Conservation (phyloP, 2,888 invertebrate species). For the Conomelus anceps region DNA sequence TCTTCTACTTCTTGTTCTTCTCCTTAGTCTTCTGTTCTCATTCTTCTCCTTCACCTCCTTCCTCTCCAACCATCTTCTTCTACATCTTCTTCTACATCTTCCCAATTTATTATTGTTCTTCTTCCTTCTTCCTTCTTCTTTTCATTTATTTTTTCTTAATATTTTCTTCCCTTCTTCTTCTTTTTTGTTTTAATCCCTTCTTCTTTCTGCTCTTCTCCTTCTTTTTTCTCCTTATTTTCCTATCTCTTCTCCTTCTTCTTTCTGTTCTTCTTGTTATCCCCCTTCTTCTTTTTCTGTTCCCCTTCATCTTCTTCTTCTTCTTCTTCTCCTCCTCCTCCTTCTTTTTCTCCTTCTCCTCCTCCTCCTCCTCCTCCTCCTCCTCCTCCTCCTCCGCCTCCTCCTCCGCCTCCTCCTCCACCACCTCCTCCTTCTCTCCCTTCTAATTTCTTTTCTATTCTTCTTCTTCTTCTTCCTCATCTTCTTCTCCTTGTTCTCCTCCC, state of each 20-base stretch:
- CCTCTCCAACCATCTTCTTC: neutral
- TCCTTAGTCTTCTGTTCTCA: too few relatives aligned
- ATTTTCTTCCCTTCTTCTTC: too few relatives aligned
- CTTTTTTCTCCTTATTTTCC: neutral
- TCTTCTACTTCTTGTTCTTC: too few relatives aligned
- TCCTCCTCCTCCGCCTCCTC: neutral
- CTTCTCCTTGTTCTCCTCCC: neutral
- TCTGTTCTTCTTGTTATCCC: neutral
- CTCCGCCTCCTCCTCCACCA: neutral
- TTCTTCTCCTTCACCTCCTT: too few relatives aligned
- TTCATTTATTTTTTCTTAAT: neutral
- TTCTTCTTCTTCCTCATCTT: neutral
- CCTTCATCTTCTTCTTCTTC: neutral
- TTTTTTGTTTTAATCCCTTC: too few relatives aligned
- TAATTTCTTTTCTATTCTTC: neutral
- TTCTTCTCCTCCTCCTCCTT: neutral
- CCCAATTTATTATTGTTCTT: neutral
- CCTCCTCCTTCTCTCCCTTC: neutral
- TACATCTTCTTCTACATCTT: neutral
- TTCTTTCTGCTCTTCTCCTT: neutral
- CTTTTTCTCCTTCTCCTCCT: neutral
- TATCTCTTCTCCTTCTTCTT: neutral
- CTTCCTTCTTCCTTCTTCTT: neutral
- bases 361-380: neutral
- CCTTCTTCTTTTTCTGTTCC: neutral